A percentile compares a stretch with the other conserved stretches of the same genome.
These are phyloP conservation scores for Petrocephalus microphthalmus DNA, from an alignment of 2,113 vertebrate genomes.

Conservation along the genomic window DNA sequence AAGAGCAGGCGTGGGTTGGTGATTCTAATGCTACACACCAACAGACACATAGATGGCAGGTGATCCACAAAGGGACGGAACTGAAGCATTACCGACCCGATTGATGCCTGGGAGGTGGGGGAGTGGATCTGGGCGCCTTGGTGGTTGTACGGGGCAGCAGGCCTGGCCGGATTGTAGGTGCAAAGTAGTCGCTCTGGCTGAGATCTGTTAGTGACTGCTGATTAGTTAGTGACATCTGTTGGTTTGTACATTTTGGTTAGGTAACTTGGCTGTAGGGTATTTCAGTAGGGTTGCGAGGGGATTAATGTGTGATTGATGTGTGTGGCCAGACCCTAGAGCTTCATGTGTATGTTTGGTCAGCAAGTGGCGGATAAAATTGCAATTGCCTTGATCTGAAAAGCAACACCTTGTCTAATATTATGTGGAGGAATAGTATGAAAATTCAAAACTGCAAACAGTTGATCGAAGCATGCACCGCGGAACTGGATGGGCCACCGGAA, in stretches of 20 bases:
- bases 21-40: background rate
- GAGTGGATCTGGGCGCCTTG: conserved; percentile 33
- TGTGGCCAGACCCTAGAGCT: background rate
- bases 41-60: background rate
- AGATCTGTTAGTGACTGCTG: conserved; percentile 43
- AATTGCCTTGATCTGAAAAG: background rate
- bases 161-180: conserved; percentile 35
- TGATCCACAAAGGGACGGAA: background rate
- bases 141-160: conserved; percentile 38
- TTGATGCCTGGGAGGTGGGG: conserved; percentile 23
- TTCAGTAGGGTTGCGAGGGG: background rate
- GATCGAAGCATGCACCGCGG: background rate
- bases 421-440: background rate
- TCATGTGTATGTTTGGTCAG: background rate
- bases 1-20: background rate
- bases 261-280: background rate
- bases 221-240: conserved; percentile 32
- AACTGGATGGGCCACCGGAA: background rate
- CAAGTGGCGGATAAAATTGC: background rate
- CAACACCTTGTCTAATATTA: background rate
- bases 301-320: background rate
- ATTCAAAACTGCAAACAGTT: background rate
- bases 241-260: background rate
- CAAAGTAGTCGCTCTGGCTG: conserved; percentile 32
- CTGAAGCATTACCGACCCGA: conserved; percentile 37